Conservation (phyloP, 2,113 vertebrate genomes). For the Haliaeetus leucogaster region DNA sequence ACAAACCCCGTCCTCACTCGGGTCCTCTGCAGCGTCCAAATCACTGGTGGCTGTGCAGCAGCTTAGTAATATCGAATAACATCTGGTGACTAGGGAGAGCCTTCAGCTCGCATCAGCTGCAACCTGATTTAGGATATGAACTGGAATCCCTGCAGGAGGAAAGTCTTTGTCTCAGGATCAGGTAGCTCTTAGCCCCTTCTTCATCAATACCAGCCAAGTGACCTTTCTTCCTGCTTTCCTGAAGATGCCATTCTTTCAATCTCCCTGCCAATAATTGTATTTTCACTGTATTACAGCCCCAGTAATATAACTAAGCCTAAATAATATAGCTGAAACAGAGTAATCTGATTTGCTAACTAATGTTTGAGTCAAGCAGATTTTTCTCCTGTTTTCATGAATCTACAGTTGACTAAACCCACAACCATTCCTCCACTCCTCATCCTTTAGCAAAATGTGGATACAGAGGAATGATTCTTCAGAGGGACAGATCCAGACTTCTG, state of each 20-base stretch:
- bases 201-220: background rate
- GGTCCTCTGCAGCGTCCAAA: background rate
- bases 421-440: background rate
- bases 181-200: background rate
- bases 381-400: background rate
- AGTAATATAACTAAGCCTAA: slow-evolving; percentile 44
- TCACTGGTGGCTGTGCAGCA: background rate
- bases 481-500: background rate
- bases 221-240: background rate
- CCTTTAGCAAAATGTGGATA: background rate
- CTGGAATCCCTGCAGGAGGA: background rate
- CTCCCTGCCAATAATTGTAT: slow-evolving; percentile 25
- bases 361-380: background rate
- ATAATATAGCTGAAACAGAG: slow-evolving; percentile 43
- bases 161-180: background rate
- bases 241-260: slow-evolving; percentile 34
- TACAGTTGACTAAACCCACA: background rate
- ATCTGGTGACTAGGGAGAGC: background rate
- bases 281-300: slow-evolving; percentile 35
- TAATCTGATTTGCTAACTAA: slow-evolving; percentile 51
- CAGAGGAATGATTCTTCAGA: background rate
- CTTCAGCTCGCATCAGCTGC: background rate
- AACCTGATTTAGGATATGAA: background rate
- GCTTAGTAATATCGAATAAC: background rate
- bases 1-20: fast-evolving